Base-by-base conservation (phyloP, 1,140 invertebrate genomes). In the Ylistrum balloti region DNA sequence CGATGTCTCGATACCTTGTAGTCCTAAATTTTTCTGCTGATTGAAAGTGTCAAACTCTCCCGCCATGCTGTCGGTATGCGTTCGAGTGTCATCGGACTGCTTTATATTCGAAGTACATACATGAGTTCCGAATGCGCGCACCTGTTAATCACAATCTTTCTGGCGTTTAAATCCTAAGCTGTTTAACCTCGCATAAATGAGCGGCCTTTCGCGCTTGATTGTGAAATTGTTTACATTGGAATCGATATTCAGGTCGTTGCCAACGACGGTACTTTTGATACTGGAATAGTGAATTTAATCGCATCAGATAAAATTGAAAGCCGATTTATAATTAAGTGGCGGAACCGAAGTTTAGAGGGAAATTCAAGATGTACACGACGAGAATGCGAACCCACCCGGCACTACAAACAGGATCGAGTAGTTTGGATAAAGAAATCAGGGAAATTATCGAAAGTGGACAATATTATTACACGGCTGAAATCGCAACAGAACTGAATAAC, bases 401-500 rank as follows among this genome's bases (percentile, higher is more conserved):
- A 5, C 41, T 93, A 22, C 13, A 45, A 22, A 35, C 56, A 41
- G 35, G 74, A 17, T 86, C 90, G n/a, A 85, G 89, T 17, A 88
- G 89, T n/a, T 89, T 93, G 13, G 91, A 93, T 74, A 87, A 86
- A 15, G 93, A 95, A 88, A 93, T 95, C 56, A 48, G 87, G 3
- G 93, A 95, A n/a, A 89, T 95, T 56, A 85, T 93, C 20, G 86
- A 90, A 56, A 94, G 93, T 86, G 94, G 94, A 87, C 91, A 94
- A 22, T 95, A 91, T 89, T 96, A 96, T 89, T 93, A 93, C 35
- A 96, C 95, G 13, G 93, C 94, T 45, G 95, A 96, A 88, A 92
- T 95, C 38, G 93, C 93, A 15, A 90, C 93, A 34, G 95, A 96
- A 88, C 85, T 95, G 33, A 91, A 93, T 1, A 91, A 92, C n/a